A percentile compares a stretch with the other conserved stretches of the same genome.
Evolutionary conservation across 1,140 invertebrate species (phyloP).

Genomic region (Paramacrobiotus metropolitanus): DNA sequence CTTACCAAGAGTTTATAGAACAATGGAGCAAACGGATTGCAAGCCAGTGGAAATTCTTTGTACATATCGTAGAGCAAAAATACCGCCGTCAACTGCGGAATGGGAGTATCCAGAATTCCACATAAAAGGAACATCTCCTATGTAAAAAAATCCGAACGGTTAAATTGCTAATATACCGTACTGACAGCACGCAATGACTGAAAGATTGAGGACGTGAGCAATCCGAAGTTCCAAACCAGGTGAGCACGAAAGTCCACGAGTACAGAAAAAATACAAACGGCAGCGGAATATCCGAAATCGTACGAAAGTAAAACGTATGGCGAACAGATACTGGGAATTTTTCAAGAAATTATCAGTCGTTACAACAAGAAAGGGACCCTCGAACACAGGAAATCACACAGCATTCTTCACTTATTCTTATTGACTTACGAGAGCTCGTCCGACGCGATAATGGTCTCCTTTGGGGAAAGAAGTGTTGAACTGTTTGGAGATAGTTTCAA

Average conservation of each 20-base stretch:
- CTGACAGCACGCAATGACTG: too few relatives aligned
- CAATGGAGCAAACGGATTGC: conserved; percentile 44
- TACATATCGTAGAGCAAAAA: conserved; percentile 48
- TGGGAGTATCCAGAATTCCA: neutral
- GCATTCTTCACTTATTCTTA: too few relatives aligned
- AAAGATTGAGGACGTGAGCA: too few relatives aligned
- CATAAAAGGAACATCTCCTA: neutral
- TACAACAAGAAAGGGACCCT: too few relatives aligned
- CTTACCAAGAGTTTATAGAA: conserved; percentile 38
- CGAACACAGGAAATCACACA: too few relatives aligned
- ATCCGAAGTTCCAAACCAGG: too few relatives aligned
- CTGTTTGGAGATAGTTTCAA: neutral
- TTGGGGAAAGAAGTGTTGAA: neutral
- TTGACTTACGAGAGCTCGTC: neutral
- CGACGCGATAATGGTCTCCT: neutral
- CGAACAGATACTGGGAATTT: too few relatives aligned
- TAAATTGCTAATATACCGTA: too few relatives aligned
- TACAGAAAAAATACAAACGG: neutral
- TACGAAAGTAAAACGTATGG: too few relatives aligned
- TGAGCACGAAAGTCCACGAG: neutral
- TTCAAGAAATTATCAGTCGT: too few relatives aligned
- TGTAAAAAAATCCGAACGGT: too few relatives aligned
- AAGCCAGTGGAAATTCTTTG: conserved; percentile 35
- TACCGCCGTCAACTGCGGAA: conserved; percentile 30
- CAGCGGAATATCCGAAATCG: too few relatives aligned